Conservation (phyloP, 1,140 invertebrate species). For the Aphaenogaster ashmeadi region DNA sequence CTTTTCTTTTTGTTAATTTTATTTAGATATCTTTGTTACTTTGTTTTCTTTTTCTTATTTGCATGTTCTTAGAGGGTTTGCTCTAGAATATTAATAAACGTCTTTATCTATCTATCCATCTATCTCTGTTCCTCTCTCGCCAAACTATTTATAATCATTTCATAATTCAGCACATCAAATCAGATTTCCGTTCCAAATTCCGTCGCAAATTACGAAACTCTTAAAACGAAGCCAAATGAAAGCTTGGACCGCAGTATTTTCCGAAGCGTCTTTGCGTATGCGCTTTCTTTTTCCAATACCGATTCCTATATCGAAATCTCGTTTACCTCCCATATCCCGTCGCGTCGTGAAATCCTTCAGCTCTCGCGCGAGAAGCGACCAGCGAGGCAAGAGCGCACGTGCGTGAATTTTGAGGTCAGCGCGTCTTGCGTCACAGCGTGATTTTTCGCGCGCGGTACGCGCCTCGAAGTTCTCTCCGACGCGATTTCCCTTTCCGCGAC, state of each 20-base stretch:
- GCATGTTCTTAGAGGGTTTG: no score
- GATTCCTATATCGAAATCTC: background rate
- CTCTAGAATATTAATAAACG: no score
- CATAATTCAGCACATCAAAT: background rate
- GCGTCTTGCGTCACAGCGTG: constrained; percentile 11
- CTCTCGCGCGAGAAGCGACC: background rate
- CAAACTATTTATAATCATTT: background rate
- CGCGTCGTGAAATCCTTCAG: background rate
- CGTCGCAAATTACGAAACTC: background rate
- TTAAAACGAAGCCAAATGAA: background rate
- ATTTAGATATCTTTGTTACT: no score
- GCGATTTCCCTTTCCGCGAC: background rate
- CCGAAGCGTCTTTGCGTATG: background rate
- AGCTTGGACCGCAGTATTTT: background rate
- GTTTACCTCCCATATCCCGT: background rate
- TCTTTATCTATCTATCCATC: no score
- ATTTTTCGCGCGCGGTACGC: constrained; percentile 4
- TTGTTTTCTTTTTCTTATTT: no score
- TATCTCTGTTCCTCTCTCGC: background rate
- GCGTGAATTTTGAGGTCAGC: constrained; percentile 29
- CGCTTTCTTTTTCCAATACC: background rate
- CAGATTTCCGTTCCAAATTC: background rate
- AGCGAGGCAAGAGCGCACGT: constrained; percentile 9
- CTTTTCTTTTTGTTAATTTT: no score
- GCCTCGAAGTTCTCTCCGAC: background rate